phyloP scores from a whole-genome alignment of 2,113 vertebrate species.

The Actinemys pallida region DNA sequence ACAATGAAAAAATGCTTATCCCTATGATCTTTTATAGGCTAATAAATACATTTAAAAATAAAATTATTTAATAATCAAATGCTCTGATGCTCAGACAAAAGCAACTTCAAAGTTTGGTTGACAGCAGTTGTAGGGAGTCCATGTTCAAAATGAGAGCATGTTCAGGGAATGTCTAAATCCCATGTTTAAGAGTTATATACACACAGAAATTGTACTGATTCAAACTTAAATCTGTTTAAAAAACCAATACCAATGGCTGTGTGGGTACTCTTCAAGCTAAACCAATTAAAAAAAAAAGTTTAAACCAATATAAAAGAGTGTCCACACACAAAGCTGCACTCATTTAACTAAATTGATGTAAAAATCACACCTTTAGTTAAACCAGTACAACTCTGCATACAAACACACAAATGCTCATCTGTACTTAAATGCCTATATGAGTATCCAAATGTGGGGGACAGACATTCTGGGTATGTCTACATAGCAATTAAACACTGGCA shows the following conservation, averaged over 20 bases:
- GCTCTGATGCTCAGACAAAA: background rate
- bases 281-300: background rate
- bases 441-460: background rate
- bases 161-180: background rate
- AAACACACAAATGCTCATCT: background rate
- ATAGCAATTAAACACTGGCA: background rate
- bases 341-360: background rate
- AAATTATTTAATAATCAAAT: background rate
- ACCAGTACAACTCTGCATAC: background rate
- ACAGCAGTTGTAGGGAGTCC: background rate
- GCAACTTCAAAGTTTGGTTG: background rate
- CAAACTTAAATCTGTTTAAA: background rate
- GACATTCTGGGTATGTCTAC: background rate
- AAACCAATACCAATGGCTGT: background rate
- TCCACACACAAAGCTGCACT: background rate
- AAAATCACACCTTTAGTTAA: background rate
- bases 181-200: background rate
- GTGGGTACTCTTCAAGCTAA: background rate
- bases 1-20: background rate
- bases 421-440: background rate
- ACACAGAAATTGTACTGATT: background rate
- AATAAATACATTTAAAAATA: background rate
- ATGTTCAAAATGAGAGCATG: background rate
- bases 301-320: background rate
- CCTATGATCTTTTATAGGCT: background rate